Evolutionary conservation across 2,888 invertebrate species (phyloP), one percentile per base, ranked within the genome.

Genomic region (Geophilus truncorum): DNA sequence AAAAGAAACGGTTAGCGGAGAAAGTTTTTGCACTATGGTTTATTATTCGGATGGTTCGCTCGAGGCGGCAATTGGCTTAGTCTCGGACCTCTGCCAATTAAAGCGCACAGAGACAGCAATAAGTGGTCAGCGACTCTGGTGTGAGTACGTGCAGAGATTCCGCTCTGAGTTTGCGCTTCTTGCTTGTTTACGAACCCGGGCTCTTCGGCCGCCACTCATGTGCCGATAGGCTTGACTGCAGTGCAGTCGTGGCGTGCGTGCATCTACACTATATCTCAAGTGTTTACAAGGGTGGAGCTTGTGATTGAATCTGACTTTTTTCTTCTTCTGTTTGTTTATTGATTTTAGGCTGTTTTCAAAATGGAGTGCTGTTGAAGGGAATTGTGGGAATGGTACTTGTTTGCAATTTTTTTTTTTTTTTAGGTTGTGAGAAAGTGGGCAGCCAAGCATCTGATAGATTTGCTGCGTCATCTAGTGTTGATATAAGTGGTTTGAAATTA

Each of bases 81-180:
- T 70, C 70, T 70, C 70, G 28, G 23, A 28, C 70, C 28, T 70
- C 25, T 70, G 70, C 70, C 70, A 70, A 70, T 70, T 70, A 70
- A 70, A 70, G 70, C 10, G 70, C 9, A 70, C 25, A 70, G 70
- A 70, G 70, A 70, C 70, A 23, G 70, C 70, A 70, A 70, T 70
- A 70, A 70, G 70, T 70, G 70, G 70, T 70, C 70, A 70, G 70
- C 70, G 70, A 70, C 25, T 70, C 70, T 70, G 70, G 70, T 70
- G 23, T 25, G 28, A 28, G 25, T 70, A 70, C 70, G 70, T 70
- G 70, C 70, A 28, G 70, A 70, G 70, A 70, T 70, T 70, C 70
- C 70, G 28, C 25, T 70, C 25, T 6, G 70, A 70, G 70, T 70
- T 70, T 70, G 12, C 70, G 70, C 12, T 28, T 23, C 70, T 70